Percentiles rank a stretch among this genome's conserved stretches.
phyloP scores from a whole-genome alignment of 2,797 vertebrate species.

The Cirrhinus molitorella region DNA sequence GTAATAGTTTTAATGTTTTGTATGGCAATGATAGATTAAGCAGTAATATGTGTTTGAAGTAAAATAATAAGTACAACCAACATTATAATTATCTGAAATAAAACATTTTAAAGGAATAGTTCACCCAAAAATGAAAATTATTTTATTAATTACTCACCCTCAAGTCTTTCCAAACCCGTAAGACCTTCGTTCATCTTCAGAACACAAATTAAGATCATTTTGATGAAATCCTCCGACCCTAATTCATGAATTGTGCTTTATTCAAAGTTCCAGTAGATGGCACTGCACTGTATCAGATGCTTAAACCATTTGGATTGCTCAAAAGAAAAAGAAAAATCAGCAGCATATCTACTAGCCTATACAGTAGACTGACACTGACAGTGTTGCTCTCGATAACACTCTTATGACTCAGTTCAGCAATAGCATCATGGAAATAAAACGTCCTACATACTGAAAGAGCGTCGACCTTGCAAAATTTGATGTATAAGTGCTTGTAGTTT shows the following conservation, averaged over 20 bases:
- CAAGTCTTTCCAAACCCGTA: too few relatives aligned
- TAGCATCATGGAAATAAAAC: constrained; percentile 22
- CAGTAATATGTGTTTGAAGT: not conserved
- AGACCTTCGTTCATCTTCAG: too few relatives aligned
- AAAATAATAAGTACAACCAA: not conserved
- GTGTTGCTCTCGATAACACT: not conserved
- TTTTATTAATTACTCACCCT: too few relatives aligned
- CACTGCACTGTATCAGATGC: constrained; percentile 42
- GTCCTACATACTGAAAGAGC: not conserved
- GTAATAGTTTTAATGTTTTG: too few relatives aligned
- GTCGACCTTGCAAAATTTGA: not conserved
- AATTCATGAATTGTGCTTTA: not conserved
- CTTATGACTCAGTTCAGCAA: not conserved
- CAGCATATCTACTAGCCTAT: not conserved
- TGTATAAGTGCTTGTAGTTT: not conserved
- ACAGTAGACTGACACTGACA: not conserved
- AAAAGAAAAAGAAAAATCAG: not conserved
- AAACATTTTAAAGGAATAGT: not conserved
- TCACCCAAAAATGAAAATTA: too few relatives aligned
- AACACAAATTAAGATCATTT: too few relatives aligned
- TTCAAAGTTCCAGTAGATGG: constrained; percentile 52
- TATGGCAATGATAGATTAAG: not conserved
- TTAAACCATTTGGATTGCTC: not conserved
- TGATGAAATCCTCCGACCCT: too few relatives aligned
- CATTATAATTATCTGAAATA: not conserved